These are phyloP conservation scores for Drosophila eugracilis DNA, from an alignment of 1,140 invertebrate genomes.

Conservation along the genomic window DNA sequence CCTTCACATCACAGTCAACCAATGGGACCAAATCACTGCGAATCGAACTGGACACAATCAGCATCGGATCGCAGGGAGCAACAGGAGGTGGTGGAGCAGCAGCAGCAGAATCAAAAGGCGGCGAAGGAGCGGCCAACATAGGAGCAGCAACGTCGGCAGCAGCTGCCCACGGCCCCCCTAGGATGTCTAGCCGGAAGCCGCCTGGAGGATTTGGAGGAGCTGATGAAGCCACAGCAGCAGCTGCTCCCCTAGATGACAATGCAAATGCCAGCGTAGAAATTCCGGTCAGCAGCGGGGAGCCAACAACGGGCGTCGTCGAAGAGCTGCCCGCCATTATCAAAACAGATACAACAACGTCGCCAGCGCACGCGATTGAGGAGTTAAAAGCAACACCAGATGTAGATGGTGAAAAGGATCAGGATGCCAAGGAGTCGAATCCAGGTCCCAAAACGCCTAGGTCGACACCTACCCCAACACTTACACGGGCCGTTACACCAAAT, in stretches of 20 bases:
- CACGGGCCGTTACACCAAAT: slow-evolving; percentile 10
- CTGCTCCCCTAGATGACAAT: slow-evolving; percentile 32
- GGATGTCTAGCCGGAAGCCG: slow-evolving; percentile 79
- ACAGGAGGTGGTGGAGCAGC: slow-evolving; percentile 18
- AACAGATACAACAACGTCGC: slow-evolving; percentile 11
- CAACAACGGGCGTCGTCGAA: slow-evolving; percentile 3
- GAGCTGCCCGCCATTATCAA: slow-evolving; percentile 3
- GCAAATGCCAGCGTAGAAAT: slow-evolving; percentile 24
- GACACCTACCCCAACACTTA: slow-evolving; percentile 31
- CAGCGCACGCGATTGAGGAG: slow-evolving; percentile 3
- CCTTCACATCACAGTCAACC: slow-evolving; percentile 61
- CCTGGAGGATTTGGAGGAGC: slow-evolving; percentile 22
- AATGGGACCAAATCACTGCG: slow-evolving; percentile 76
- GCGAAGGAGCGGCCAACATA: slow-evolving; percentile 60
- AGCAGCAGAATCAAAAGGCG: slow-evolving; percentile 20
- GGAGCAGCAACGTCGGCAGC: slow-evolving; percentile 74
- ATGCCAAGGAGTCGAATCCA: slow-evolving; percentile 14
- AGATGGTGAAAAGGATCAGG: slow-evolving; percentile 3
- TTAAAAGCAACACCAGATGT: neutral
- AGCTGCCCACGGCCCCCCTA: slow-evolving; percentile 67
- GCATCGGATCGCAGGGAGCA: slow-evolving; percentile 41
- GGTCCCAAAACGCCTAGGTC: slow-evolving; percentile 19
- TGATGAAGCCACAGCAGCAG: neutral
- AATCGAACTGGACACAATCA: slow-evolving; percentile 64
- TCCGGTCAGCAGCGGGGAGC: slow-evolving; percentile 25